A percentile compares a stretch with the other conserved stretches of the same genome.
phyloP scores from a whole-genome alignment of 1,140 invertebrate genomes.

The Sweltsa coloradensis region DNA sequence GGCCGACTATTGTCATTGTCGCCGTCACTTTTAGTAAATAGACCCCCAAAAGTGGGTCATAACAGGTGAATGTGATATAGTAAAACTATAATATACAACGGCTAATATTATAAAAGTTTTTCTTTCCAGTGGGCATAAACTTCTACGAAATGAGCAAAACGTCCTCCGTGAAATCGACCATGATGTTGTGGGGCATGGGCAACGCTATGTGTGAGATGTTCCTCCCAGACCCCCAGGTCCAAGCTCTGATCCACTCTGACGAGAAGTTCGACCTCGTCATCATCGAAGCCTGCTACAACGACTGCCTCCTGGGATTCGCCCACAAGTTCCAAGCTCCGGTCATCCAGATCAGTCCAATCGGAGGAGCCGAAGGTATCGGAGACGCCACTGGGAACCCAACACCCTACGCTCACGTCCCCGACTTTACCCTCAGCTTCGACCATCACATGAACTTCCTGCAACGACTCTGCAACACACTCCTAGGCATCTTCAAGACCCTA shows the following conservation, averaged over 20 bases:
- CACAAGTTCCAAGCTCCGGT: conserved; percentile 25
- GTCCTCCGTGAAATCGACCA: too few species aligned
- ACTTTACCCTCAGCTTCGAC: conserved; percentile 36
- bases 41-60: too few species aligned
- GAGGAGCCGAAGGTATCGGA: conserved; percentile 45
- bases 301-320: conserved; percentile 24
- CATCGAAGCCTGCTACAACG: conserved; percentile 21
- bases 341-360: conserved; percentile 24
- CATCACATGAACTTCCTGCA: conserved; percentile 43
- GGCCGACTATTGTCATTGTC: too few species aligned
- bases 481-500: not conserved
- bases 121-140: too few species aligned
- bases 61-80: too few species aligned
- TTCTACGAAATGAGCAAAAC: too few species aligned
- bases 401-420: conserved; percentile 42
- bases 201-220: too few species aligned
- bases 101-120: too few species aligned
- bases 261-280: conserved; percentile 22
- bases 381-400: conserved; percentile 46
- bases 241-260: conserved; percentile 19
- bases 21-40: too few species aligned
- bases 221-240: conserved; percentile 11
- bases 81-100: too few species aligned
- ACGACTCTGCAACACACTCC: conserved; percentile 36
- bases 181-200: too few species aligned